Conservation (phyloP, 2,113 vertebrate species). For the Cynoglossus semilaevis region DNA sequence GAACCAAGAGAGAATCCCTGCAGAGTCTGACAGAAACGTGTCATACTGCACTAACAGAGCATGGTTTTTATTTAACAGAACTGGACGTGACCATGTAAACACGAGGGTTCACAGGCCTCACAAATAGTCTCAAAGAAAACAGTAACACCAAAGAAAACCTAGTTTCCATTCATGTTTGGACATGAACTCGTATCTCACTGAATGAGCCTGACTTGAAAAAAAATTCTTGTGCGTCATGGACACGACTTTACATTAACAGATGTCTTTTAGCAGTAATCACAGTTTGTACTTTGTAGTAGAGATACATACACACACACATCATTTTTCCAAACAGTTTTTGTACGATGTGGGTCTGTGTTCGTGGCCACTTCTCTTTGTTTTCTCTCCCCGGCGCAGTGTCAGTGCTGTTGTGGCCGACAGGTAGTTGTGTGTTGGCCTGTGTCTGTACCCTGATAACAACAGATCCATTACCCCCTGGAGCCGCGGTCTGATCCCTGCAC, state of each 20-base stretch:
- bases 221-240: slow-evolving; percentile 14
- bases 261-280: slow-evolving; percentile 7
- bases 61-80: too few species aligned
- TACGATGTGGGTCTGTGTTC: slow-evolving; percentile 4
- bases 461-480: slow-evolving; percentile 76
- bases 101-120: too few species aligned
- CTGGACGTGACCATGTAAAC: too few species aligned
- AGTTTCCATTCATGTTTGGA: neutral
- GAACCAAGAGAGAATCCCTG: too few species aligned
- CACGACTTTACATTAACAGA: slow-evolving; percentile 24
- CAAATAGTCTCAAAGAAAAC: too few species aligned
- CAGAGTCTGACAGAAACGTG: too few species aligned
- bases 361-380: neutral
- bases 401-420: slow-evolving; percentile 66
- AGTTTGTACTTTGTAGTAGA: slow-evolving; percentile 20
- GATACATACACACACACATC: neutral
- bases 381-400: slow-evolving; percentile 38
- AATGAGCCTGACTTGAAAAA: neutral
- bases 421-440: slow-evolving; percentile 71
- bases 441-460: slow-evolving; percentile 73
- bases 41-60: too few species aligned
- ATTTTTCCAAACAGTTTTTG: too few species aligned
- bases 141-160: neutral
- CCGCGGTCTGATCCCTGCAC: slow-evolving; percentile 65
- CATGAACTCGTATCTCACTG: neutral